phyloP scores from a whole-genome alignment of 2,888 invertebrate genomes.

The Synanthedon formicaeformis region DNA sequence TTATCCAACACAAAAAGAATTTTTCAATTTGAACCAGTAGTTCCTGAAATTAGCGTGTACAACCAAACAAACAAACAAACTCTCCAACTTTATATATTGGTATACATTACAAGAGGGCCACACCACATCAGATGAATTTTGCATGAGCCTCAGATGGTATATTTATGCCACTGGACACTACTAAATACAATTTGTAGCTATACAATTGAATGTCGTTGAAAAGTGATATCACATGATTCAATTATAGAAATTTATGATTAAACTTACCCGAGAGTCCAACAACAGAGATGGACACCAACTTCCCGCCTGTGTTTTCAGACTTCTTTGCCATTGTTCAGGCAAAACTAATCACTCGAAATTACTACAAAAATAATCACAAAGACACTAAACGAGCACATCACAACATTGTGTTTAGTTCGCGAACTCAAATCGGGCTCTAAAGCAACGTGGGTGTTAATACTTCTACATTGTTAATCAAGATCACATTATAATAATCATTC shows the following conservation, averaged over 20 bases:
- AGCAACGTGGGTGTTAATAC: slow-evolving; percentile 13
- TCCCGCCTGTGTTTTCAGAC: slow-evolving; percentile 74
- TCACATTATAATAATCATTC: not conserved
- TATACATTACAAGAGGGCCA: too few species aligned
- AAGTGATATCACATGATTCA: not conserved
- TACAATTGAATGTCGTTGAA: not conserved
- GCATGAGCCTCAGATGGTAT: not conserved
- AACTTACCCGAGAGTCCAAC: slow-evolving; percentile 84
- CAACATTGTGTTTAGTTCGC: slow-evolving; percentile 30
- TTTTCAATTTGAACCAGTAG: too few species aligned
- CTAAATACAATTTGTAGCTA: not conserved
- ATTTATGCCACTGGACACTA: not conserved
- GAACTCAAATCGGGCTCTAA: not conserved
- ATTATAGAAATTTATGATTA: not conserved
- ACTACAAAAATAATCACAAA: slow-evolving; percentile 26
- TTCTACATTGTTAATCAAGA: not conserved
- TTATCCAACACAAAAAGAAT: too few species aligned
- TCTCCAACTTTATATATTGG: too few species aligned
- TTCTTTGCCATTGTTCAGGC: slow-evolving; percentile 77
- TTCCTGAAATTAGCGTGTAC: too few species aligned
- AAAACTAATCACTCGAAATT: slow-evolving; percentile 27
- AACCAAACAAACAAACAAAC: too few species aligned
- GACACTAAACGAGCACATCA: slow-evolving; percentile 50
- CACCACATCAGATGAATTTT: not conserved
- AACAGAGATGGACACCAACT: slow-evolving; percentile 86